Conservation (phyloP, 2,888 invertebrate species). For the Hydropsyche betteni region DNA sequence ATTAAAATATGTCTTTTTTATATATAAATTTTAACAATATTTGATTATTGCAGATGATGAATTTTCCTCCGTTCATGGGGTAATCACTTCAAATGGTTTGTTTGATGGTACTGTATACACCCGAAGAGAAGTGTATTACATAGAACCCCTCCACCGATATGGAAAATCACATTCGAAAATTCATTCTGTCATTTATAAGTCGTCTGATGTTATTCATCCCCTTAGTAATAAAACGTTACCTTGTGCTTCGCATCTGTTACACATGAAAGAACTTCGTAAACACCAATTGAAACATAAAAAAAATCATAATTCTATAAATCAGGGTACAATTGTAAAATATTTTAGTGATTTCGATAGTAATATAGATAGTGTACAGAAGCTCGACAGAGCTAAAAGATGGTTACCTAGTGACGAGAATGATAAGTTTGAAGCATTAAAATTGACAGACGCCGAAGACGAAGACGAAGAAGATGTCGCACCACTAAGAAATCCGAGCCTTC, state of each 20-base stretch:
- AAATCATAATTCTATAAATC: conserved; percentile 57
- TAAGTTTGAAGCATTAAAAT: conserved; percentile 41
- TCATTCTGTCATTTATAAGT: conserved; percentile 86
- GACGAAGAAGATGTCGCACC: conserved; percentile 63
- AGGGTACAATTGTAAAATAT: conserved; percentile 52
- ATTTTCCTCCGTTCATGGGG: conserved; percentile 81
- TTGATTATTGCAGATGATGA: conserved; percentile 76
- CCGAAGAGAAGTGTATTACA: conserved; percentile 80
- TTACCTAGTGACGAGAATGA: conserved; percentile 68
- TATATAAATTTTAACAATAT: too few relatives aligned
- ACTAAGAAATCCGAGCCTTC: conserved; percentile 71
- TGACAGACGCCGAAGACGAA: conserved; percentile 54
- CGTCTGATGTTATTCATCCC: conserved; percentile 76
- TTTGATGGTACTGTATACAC: conserved; percentile 91
- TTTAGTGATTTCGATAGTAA: conserved; percentile 56
- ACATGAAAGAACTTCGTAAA: conserved; percentile 61
- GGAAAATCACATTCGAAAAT: conserved; percentile 67
- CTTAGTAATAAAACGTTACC: conserved; percentile 56
- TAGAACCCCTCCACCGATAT: conserved; percentile 82
- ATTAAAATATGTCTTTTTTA: too few relatives aligned
- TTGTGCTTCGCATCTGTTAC: conserved; percentile 72
- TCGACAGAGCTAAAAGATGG: conserved; percentile 70
- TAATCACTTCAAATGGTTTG: conserved; percentile 85
- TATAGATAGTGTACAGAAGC: conserved; percentile 52
- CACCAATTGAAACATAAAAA: conserved; percentile 53